Evolutionary conservation across 2,797 vertebrate genomes (phyloP).

Genomic region (Acomys russatus): DNA sequence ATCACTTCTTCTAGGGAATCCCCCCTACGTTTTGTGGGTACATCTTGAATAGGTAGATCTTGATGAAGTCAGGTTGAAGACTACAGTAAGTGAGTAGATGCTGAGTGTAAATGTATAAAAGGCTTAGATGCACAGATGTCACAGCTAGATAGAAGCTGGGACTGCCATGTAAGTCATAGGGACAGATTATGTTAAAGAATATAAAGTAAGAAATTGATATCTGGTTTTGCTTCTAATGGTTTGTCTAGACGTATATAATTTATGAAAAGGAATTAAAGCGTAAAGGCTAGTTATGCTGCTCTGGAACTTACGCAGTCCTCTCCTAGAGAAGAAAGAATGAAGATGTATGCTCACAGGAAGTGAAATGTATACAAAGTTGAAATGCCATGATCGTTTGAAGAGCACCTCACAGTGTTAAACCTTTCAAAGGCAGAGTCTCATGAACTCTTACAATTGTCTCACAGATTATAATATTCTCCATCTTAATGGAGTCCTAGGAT

Average conservation of each 20-base stretch:
- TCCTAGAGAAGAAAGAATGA: not conserved
- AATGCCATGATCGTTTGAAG: not conserved
- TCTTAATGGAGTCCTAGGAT: not conserved
- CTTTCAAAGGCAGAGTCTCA: not conserved
- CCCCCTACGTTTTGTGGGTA: not conserved
- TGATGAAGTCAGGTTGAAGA: not conserved
- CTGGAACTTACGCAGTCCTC: not conserved
- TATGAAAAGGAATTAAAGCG: not conserved
- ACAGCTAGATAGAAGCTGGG: not conserved
- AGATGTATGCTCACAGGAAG: not conserved
- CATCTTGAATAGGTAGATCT: not conserved
- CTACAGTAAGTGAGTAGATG: not conserved
- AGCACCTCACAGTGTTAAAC: not conserved
- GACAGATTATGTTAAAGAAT: not conserved
- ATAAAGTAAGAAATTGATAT: not conserved
- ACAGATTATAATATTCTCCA: not conserved
- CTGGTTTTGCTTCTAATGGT: not conserved
- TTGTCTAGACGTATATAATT: not conserved
- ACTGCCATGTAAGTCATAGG: not conserved
- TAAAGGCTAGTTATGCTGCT: not conserved
- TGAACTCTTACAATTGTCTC: not conserved
- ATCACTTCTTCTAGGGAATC: not conserved
- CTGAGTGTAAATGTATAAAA: not conserved
- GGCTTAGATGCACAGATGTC: not conserved
- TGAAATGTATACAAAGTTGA: not conserved